These are phyloP conservation scores for Subanguina moxae DNA, from an alignment of 1,140 invertebrate species.

Conservation along the genomic window DNA sequence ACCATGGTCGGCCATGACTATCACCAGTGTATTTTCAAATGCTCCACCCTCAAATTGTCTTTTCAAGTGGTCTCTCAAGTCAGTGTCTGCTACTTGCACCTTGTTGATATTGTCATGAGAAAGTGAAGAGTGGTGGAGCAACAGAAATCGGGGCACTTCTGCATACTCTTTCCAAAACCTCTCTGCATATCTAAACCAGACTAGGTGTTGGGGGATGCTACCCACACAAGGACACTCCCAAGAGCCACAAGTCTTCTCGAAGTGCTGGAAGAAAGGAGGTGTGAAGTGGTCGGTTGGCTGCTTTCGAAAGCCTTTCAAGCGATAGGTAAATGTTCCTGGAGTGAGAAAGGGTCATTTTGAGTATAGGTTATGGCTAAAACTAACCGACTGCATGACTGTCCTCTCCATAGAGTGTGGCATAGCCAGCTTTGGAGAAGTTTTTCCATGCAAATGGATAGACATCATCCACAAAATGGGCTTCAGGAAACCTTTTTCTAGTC, in stretches of 20 bases:
- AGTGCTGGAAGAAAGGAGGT: conserved; percentile 72
- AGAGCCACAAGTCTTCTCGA: conserved; percentile 61
- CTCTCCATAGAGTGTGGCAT: conserved; percentile 75
- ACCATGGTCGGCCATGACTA: conserved; percentile 46
- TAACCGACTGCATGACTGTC: conserved; percentile 74
- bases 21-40: conserved; percentile 74
- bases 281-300: conserved; percentile 87
- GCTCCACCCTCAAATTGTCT: conserved; percentile 59
- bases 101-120: conserved; percentile 79
- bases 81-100: conserved; percentile 71
- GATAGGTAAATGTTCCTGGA: conserved; percentile 75
- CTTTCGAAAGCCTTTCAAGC: conserved; percentile 77
- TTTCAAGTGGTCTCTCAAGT: conserved; percentile 67
- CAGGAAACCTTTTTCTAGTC: conserved; percentile 70
- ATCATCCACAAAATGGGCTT: conserved; percentile 68
- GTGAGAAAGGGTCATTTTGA: neutral
- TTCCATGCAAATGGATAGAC: conserved; percentile 69
- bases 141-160: conserved; percentile 73
- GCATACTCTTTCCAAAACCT: conserved; percentile 67
- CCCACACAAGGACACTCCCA: conserved; percentile 69
- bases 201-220: conserved; percentile 57
- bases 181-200: conserved; percentile 69
- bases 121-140: conserved; percentile 82
- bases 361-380: neutral
- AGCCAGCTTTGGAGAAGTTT: conserved; percentile 66